A percentile compares a stretch with the other conserved stretches of the same genome.
Evolutionary conservation across 2,888 invertebrate species (phyloP).

Genomic region (Aelia acuminata): DNA sequence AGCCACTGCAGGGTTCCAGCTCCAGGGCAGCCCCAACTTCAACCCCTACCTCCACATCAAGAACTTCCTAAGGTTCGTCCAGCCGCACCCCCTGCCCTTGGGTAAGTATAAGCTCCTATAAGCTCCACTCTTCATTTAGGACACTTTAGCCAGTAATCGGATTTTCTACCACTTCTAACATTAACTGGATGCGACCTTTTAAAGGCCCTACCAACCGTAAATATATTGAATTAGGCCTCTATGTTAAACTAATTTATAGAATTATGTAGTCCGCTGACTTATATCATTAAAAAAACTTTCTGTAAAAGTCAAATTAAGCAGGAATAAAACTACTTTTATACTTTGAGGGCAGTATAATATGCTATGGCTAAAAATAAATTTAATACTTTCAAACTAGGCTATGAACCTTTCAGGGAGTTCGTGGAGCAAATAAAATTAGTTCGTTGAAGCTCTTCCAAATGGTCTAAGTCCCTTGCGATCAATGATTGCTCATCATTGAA

Average conservation of each 20-base stretch:
- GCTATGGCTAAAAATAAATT: neutral
- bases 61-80: constrained; percentile 61
- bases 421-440: neutral
- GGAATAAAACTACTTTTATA: constrained; percentile 7
- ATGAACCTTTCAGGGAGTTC: neutral
- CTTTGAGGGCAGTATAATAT: neutral
- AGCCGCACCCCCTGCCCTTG: constrained; percentile 61
- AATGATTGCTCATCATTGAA: neutral
- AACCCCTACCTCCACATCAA: constrained; percentile 64
- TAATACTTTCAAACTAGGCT: neutral
- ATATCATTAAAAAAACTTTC: neutral
- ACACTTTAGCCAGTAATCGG: constrained; percentile 2
- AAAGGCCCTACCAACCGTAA: constrained; percentile 30
- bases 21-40: constrained; percentile 34
- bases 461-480: neutral
- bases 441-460: neutral
- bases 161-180: constrained; percentile 30
- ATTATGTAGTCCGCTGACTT: neutral
- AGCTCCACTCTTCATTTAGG: neutral
- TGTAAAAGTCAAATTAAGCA: neutral
- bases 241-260: constrained; percentile 25
- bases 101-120: constrained; percentile 58
- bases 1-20: neutral
- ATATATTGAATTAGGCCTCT: constrained; percentile 13
- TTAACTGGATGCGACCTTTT: constrained; percentile 26